Evolutionary conservation across 2,113 vertebrate species (phyloP).

Genomic region (Myiozetetes cayanensis): DNA sequence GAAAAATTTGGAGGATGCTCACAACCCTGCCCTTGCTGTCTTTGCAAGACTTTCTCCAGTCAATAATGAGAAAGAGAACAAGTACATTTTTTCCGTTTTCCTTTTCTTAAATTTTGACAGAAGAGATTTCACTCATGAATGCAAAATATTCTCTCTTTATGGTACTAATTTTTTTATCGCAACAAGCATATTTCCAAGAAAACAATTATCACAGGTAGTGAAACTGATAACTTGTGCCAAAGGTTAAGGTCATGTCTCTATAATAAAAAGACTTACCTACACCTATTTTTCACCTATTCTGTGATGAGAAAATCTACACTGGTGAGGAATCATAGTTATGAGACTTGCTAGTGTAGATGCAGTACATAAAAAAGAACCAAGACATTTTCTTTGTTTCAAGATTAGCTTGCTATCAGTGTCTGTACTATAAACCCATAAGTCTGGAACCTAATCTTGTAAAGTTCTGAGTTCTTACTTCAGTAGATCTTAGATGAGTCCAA

Average conservation of each 20-base stretch:
- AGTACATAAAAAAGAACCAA: background rate
- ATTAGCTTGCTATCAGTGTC: background rate
- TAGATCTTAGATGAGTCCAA: background rate
- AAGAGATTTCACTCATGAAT: constrained; percentile 21
- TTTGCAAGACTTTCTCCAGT: background rate
- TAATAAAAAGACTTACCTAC: constrained; percentile 17
- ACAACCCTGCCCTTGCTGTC: background rate
- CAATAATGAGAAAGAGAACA: background rate
- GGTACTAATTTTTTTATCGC: background rate
- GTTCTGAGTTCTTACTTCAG: background rate
- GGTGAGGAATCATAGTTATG: background rate
- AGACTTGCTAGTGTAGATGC: background rate
- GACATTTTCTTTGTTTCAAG: background rate
- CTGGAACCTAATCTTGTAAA: background rate
- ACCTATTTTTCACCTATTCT: background rate
- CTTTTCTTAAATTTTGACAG: background rate
- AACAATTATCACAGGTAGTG: constrained; percentile 2
- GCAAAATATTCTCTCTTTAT: constrained; percentile 30
- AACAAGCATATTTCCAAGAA: constrained; percentile 17
- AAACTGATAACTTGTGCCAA: constrained; percentile 18
- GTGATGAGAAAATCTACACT: background rate
- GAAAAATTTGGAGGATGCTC: background rate
- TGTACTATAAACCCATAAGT: background rate
- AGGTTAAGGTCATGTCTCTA: constrained; percentile 4
- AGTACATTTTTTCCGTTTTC: background rate